A percentile compares a stretch with the other conserved stretches of the same genome.
Evolutionary conservation across 2,888 invertebrate species (phyloP).

Genomic region (Leptothorax acervorum): DNA sequence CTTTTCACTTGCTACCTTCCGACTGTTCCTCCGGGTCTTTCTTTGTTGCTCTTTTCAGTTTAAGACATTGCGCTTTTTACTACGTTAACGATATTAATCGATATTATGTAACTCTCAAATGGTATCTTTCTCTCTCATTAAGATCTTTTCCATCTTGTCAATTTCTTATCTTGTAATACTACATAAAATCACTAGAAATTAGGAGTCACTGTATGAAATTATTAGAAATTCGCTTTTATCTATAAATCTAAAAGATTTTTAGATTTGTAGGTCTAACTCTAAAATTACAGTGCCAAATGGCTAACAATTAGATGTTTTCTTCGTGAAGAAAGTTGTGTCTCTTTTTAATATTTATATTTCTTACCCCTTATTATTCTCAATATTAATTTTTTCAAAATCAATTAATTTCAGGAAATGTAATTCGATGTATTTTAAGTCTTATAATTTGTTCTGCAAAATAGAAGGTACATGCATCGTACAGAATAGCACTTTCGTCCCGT

Average conservation of each 20-base stretch:
- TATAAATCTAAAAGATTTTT: neutral
- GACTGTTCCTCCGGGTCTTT: neutral
- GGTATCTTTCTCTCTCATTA: neutral
- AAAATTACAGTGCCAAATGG: neutral
- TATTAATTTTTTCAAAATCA: neutral
- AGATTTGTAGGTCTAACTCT: neutral
- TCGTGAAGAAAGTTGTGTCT: neutral
- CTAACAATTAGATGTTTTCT: neutral
- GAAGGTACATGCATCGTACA: neutral
- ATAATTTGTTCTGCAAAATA: neutral
- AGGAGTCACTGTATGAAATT: neutral
- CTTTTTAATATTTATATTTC: neutral
- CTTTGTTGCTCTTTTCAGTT: conserved; percentile 35
- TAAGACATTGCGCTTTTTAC: neutral
- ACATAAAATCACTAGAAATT: neutral
- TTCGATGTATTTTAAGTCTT: neutral
- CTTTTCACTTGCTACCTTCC: conserved; percentile 34
- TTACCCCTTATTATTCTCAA: neutral
- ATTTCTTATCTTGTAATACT: neutral
- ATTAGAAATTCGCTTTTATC: neutral
- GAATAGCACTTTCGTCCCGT: neutral
- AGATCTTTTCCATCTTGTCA: neutral
- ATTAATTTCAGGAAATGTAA: too few relatives aligned
- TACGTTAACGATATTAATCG: conserved; percentile 3
- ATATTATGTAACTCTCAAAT: neutral